Conservation (phyloP, 2,797 vertebrate genomes). For the Sebastes flavidus region DNA sequence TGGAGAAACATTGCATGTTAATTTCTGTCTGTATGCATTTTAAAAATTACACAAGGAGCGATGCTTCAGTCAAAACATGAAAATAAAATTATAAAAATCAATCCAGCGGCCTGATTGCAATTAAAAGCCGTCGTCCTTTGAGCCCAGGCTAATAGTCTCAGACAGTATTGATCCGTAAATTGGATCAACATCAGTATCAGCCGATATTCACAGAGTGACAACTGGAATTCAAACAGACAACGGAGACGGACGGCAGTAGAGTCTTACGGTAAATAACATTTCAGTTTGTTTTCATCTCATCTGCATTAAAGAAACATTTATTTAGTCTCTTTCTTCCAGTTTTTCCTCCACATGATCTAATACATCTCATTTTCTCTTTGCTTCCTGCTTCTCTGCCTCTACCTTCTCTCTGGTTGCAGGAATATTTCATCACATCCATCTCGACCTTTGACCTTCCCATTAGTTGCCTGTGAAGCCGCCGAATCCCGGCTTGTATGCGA, state of each 20-base stretch:
- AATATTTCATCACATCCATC: conserved; percentile 67
- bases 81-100: conserved; percentile 54
- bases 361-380: background rate
- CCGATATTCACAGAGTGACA: conserved; percentile 35
- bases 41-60: background rate
- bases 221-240: conserved; percentile 26
- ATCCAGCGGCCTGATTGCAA: conserved; percentile 58
- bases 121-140: conserved; percentile 45
- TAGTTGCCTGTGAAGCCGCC: conserved; percentile 31
- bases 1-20: background rate
- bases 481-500: background rate
- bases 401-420: conserved; percentile 40
- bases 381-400: background rate
- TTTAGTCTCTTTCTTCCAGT: background rate
- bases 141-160: conserved; percentile 47
- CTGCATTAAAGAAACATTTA: background rate
- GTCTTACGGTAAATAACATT: background rate
- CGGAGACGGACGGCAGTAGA: background rate
- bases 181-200: conserved; percentile 49
- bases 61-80: conserved; percentile 17
- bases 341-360: background rate
- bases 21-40: background rate
- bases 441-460: conserved; percentile 63
- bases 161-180: conserved; percentile 62
- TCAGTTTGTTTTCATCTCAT: background rate